Base-by-base conservation (phyloP, 1,140 invertebrate genomes). In the Lordiphosa clarofinis region DNA sequence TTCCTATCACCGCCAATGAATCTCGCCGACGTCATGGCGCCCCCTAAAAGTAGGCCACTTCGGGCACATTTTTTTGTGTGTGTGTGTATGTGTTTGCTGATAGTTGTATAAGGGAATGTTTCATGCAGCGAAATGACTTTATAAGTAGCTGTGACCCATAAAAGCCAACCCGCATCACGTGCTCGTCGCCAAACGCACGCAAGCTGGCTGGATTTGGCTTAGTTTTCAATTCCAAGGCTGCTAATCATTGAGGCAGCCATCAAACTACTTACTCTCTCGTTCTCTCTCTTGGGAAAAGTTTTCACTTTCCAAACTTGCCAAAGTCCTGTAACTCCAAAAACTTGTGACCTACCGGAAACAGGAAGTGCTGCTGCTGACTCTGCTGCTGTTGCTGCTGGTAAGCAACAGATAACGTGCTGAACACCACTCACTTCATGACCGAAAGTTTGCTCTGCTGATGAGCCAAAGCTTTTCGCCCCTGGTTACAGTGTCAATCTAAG, bases 91-190 rank as follows among this genome's bases (percentile, higher is more conserved):
- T 2, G 19, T 19, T 19, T 19, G 19, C 19, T 28, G 19, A 4
- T 4, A 28, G 36, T 44, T 33, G 7, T 12, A 47, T 78, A 55
- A 63, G 64, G 61, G 58, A 70, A 59, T 82, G 84, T 63, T 38
- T 44, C 39, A 54, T 58, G 39, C 39, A 47, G 39, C 47, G 35
- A 56, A 84, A 84, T 84, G 78, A 71, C 78, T 84, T 73, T 73
- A 84, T 84, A 84, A 84, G 61, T 70, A 71, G 78, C 78, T 82
- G 76, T 50, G 39, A 57, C 57, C 76, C 55, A 74, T 79, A 70
- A 74, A 53, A 42, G 28, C 12, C 54, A 31, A 11, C 63, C 52
- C 58, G 54, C 62, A 48, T 28, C 19, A 39, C 48, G 43, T 49
- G 12, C 50, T 31, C 38, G 38, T 8, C 12, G 50, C 11, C 21